Percentiles rank a stretch among this genome's conserved stretches.
Evolutionary conservation across 2,888 invertebrate genomes (phyloP).

Genomic region (Hemaris fuciformis): DNA sequence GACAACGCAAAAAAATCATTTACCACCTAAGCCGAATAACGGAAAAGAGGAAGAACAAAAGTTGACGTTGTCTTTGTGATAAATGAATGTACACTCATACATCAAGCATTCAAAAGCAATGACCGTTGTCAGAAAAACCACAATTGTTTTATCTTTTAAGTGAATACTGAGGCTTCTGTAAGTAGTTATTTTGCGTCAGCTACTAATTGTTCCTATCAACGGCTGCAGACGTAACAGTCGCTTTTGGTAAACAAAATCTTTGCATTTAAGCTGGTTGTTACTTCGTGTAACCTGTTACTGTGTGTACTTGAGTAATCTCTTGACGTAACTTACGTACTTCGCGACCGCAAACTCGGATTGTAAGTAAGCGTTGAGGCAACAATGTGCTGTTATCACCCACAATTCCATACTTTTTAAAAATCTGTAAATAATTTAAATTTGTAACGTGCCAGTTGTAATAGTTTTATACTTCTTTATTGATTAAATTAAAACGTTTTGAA

Average conservation of each 20-base stretch:
- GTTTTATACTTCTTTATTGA: too few species aligned
- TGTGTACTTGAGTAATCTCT: neutral
- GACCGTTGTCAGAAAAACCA: neutral
- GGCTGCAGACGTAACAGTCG: conserved; percentile 24
- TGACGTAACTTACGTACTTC: neutral
- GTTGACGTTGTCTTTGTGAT: neutral
- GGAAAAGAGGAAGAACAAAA: neutral
- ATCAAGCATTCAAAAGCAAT: neutral
- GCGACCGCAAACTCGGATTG: neutral
- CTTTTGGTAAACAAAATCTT: conserved; percentile 37
- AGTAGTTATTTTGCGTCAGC: neutral
- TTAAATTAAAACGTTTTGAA: too few species aligned
- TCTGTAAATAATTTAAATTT: neutral
- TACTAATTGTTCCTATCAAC: conserved; percentile 33
- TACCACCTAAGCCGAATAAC: neutral
- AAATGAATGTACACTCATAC: neutral
- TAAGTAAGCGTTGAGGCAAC: neutral
- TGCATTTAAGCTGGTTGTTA: neutral
- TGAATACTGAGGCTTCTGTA: conserved; percentile 1
- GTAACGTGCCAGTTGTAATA: neutral
- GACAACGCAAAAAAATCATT: too few species aligned
- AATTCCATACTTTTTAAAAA: neutral
- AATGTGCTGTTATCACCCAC: neutral
- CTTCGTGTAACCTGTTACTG: conserved; percentile 9
- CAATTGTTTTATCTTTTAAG: neutral